A percentile compares a stretch with the other conserved stretches of the same genome.
Evolutionary conservation across 2,888 invertebrate genomes (phyloP).

Genomic region (Stenodera caucasica): DNA sequence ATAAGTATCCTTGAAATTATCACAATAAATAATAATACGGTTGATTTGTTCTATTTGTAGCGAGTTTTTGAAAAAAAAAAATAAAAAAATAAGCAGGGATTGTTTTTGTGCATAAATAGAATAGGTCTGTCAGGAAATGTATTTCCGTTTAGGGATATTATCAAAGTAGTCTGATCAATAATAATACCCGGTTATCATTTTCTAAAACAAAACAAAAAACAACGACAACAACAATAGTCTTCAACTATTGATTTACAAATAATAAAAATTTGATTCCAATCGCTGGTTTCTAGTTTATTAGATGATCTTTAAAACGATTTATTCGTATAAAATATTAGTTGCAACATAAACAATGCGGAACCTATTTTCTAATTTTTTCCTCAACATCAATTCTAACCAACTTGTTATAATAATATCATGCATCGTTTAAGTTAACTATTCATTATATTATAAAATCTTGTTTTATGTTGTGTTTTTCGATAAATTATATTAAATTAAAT

Average conservation of each 20-base stretch:
- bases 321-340: background rate
- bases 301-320: background rate
- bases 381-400: background rate
- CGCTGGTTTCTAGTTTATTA: background rate
- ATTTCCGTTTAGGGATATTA: background rate
- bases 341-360: slow-evolving; percentile 1
- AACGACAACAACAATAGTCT: slow-evolving; percentile 1
- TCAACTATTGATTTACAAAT: background rate
- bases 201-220: too few species aligned
- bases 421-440: background rate
- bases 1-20: background rate
- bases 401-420: background rate
- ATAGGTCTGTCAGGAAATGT: slow-evolving; percentile 3
- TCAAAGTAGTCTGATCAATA: background rate
- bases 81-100: too few species aligned
- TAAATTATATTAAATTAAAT: background rate
- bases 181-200: background rate
- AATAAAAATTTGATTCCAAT: background rate
- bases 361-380: background rate
- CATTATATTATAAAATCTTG: background rate
- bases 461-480: background rate
- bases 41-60: background rate
- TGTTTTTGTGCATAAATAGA: background rate
- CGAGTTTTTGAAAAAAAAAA: too few species aligned
- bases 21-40: background rate